These are phyloP conservation scores for Zootermopsis nevadensis DNA, from an alignment of 2,888 invertebrate genomes.

Conservation along the genomic window DNA sequence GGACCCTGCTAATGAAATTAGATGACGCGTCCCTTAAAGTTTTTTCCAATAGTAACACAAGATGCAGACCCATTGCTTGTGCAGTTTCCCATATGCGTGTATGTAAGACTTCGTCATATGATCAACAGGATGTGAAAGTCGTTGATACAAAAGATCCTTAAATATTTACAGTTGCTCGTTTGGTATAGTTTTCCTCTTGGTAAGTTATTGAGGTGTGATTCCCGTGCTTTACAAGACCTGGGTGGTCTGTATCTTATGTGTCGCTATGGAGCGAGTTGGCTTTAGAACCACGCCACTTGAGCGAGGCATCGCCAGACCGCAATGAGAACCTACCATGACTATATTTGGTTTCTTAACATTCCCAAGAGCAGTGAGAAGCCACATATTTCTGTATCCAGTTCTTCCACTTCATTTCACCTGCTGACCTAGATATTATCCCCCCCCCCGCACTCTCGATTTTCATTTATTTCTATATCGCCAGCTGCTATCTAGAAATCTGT, in stretches of 20 bases:
- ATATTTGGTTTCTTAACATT: constrained; percentile 42
- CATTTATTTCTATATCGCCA: background rate
- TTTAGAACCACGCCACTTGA: background rate
- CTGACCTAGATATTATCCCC: constrained; percentile 21
- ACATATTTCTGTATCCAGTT: background rate
- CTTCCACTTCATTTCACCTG: background rate
- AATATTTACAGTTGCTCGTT: constrained; percentile 1
- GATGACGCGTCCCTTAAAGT: too few species aligned
- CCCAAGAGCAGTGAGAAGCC: background rate
- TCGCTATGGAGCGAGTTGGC: too few species aligned
- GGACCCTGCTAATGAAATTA: too few species aligned
- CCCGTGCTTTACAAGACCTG: background rate
- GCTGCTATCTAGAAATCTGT: background rate
- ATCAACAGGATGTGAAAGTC: background rate
- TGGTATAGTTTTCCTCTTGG: constrained; percentile 24
- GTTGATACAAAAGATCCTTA: background rate
- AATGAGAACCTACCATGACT: constrained; percentile 38
- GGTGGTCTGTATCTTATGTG: background rate
- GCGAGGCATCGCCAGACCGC: background rate
- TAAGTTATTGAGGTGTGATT: constrained; percentile 19
- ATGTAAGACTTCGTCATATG: background rate
- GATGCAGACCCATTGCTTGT: too few species aligned
- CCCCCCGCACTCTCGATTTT: background rate
- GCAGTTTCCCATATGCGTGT: background rate
- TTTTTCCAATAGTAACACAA: background rate